These are phyloP conservation scores for Riparia riparia DNA, from an alignment of 2,113 vertebrate genomes.

Conservation along the genomic window DNA sequence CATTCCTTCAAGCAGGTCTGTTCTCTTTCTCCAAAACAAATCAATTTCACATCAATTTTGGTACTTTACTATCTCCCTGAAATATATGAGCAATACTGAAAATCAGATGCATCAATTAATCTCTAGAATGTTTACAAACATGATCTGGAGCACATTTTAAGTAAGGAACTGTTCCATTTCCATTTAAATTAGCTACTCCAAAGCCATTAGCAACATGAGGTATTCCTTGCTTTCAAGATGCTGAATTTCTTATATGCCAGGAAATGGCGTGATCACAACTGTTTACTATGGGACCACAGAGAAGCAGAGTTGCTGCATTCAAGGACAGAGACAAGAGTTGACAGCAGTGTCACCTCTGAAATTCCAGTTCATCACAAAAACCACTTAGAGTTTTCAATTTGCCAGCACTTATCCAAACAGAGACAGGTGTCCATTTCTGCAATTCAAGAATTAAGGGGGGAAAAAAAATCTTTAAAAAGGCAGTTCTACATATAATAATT, in stretches of 20 bases:
- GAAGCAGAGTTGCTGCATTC: neutral
- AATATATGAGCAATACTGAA: neutral
- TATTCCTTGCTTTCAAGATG: neutral
- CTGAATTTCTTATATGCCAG: neutral
- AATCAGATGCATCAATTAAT: neutral
- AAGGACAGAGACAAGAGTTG: neutral
- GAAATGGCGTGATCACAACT: neutral
- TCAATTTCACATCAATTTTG: neutral
- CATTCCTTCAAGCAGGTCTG: neutral
- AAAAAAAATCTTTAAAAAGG: neutral
- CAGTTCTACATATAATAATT: neutral
- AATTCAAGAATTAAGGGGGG: neutral
- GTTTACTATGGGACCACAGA: fast-evolving
- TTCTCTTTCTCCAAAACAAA: neutral
- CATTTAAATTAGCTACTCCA: neutral
- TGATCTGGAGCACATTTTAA: neutral
- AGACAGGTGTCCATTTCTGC: neutral
- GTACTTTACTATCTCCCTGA: neutral
- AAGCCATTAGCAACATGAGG: neutral
- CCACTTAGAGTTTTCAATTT: neutral
- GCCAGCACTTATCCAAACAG: neutral
- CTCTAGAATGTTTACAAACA: neutral
- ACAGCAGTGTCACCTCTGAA: neutral
- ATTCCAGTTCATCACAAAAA: neutral
- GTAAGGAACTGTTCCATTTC: neutral